A percentile compares a stretch with the other conserved stretches of the same genome.
These are phyloP conservation scores for Chitala chitala DNA, from an alignment of 2,113 vertebrate species.

Conservation along the genomic window DNA sequence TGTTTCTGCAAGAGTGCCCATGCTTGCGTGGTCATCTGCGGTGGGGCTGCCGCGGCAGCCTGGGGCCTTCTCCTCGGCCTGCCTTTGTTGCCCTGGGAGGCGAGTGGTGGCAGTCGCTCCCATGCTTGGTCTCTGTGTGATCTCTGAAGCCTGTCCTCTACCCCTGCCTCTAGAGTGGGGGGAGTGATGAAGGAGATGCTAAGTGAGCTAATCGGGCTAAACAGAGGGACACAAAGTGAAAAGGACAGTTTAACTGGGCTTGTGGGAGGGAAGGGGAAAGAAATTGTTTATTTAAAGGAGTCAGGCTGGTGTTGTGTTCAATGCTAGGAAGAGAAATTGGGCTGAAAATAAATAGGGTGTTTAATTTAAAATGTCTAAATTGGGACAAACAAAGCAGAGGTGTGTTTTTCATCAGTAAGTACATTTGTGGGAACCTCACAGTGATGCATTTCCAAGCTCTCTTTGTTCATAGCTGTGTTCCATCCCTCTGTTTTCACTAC, in stretches of 20 bases:
- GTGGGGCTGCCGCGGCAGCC: constrained; percentile 55
- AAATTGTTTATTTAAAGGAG: not conserved
- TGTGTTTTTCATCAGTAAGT: too few relatives aligned
- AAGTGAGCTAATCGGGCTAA: constrained; percentile 16
- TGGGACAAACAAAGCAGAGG: too few relatives aligned
- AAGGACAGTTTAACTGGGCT: constrained; percentile 14
- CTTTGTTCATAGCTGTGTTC: too few relatives aligned
- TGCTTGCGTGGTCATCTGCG: constrained; percentile 73
- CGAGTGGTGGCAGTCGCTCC: constrained; percentile 40
- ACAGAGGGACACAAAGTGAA: constrained; percentile 1
- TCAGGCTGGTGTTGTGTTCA: not conserved
- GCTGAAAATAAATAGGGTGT: too few relatives aligned
- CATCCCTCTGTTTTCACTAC: too few relatives aligned
- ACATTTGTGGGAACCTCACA: too few relatives aligned
- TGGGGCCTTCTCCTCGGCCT: constrained; percentile 48
- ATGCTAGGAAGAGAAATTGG: too few relatives aligned
- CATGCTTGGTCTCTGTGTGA: constrained; percentile 63
- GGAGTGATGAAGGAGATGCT: not conserved
- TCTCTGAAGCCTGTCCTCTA: constrained; percentile 62
- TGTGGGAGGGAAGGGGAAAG: not conserved
- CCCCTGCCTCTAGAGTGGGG: not conserved
- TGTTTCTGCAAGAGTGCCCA: constrained; percentile 97
- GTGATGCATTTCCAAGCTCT: too few relatives aligned
- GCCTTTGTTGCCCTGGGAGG: constrained; percentile 45
- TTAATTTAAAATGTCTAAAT: too few relatives aligned